Percentiles rank a stretch among this genome's conserved stretches.
phyloP scores from a whole-genome alignment of 2,113 vertebrate species.

The Archilochus colubris region DNA sequence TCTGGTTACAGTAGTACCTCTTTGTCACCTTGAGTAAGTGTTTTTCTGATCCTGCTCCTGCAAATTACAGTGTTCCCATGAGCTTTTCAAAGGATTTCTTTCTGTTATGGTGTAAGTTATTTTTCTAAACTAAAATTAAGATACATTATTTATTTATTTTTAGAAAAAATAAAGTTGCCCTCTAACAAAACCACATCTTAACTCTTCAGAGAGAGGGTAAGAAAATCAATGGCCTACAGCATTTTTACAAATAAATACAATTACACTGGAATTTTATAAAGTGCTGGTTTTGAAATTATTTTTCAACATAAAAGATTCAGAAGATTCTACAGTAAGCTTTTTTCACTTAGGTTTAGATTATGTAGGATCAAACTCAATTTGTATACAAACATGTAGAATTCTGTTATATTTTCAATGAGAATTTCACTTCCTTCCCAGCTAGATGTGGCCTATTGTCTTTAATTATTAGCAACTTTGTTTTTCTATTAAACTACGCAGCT shows the following conservation, averaged over 20 bases:
- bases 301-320: background rate
- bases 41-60: background rate
- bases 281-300: background rate
- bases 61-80: background rate
- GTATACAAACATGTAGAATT: background rate
- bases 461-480: background rate
- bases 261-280: background rate
- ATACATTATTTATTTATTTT: background rate
- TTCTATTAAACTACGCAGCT: background rate
- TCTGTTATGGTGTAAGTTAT: background rate
- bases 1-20: background rate
- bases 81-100: constrained; percentile 5
- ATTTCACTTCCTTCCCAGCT: background rate
- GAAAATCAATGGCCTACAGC: background rate
- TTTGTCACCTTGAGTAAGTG: constrained; percentile 9
- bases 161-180: background rate
- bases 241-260: background rate
- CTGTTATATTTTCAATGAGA: background rate
- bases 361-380: background rate
- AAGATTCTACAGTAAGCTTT: background rate
- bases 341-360: background rate
- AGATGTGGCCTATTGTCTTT: background rate
- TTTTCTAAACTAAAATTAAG: background rate
- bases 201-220: background rate
- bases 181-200: background rate